Percentiles rank a stretch among this genome's conserved stretches.
Conservation (phyloP, 2,888 invertebrate genomes). For the Pyrocoelia pectoralis region DNA sequence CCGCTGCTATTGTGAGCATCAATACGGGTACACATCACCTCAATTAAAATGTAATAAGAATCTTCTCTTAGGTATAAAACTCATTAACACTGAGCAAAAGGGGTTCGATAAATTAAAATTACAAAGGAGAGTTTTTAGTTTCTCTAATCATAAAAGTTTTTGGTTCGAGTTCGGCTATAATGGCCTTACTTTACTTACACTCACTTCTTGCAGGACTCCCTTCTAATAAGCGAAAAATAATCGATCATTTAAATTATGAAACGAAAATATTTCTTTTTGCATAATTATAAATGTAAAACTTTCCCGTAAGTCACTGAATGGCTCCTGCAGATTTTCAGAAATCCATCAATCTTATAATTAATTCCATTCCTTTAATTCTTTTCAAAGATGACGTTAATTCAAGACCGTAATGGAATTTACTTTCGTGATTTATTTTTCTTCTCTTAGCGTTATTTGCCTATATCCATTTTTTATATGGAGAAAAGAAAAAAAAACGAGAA, state of each 20-base stretch:
- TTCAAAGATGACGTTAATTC: constrained; percentile 62
- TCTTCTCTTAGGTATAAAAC: constrained; percentile 59
- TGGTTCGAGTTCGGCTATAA: constrained; percentile 20
- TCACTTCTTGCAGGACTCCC: constrained; percentile 25
- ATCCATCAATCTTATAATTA: constrained; percentile 63
- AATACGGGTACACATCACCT: constrained; percentile 61
- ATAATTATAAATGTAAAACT: constrained; percentile 38
- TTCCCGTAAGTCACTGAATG: constrained; percentile 36
- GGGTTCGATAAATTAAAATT: constrained; percentile 56
- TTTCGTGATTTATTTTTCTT: constrained; percentile 56
- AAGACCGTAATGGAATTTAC: constrained; percentile 57
- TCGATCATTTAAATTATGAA: constrained; percentile 37
- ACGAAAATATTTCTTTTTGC: constrained; percentile 37
- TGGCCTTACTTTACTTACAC: constrained; percentile 15
- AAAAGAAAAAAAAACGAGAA: not conserved
- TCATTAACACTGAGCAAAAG: constrained; percentile 60
- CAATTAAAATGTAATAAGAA: constrained; percentile 63
- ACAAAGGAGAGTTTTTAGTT: constrained; percentile 49
- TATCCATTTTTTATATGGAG: constrained; percentile 6
- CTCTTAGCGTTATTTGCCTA: constrained; percentile 9
- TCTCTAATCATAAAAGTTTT: constrained; percentile 41
- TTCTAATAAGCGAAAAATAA: constrained; percentile 22
- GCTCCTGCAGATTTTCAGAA: constrained; percentile 52
- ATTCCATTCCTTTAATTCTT: constrained; percentile 63
- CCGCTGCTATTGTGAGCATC: constrained; percentile 54